Evolutionary conservation across 2,113 vertebrate species (phyloP).

Genomic region (Steatornis caripensis): DNA sequence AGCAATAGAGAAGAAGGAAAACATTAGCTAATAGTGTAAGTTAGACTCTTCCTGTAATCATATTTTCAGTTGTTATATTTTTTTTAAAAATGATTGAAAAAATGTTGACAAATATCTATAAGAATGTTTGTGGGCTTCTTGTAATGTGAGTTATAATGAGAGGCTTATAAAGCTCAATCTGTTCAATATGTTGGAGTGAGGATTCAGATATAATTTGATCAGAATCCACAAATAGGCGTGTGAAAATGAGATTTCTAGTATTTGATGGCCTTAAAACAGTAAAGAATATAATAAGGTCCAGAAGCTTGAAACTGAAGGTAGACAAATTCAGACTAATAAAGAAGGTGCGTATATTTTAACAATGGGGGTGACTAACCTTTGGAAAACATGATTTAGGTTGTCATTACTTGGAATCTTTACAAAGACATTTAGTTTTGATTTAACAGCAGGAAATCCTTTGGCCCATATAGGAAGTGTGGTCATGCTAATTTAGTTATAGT

Average conservation of each 20-base stretch:
- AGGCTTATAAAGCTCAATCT: neutral
- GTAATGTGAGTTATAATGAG: neutral
- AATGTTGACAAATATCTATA: neutral
- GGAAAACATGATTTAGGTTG: neutral
- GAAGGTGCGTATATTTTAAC: neutral
- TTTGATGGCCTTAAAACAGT: neutral
- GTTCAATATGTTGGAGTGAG: neutral
- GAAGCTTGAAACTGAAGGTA: neutral
- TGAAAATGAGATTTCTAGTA: slow-evolving; percentile 2
- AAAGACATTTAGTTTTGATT: slow-evolving; percentile 8
- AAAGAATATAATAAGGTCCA: neutral
- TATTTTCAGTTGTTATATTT: neutral
- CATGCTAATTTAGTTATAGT: neutral
- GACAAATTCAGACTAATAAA: neutral
- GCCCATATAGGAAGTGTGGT: neutral
- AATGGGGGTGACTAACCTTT: neutral
- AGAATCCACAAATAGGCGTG: neutral
- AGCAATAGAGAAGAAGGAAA: neutral
- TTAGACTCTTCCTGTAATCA: neutral
- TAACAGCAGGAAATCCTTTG: neutral
- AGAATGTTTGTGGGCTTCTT: neutral
- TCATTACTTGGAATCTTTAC: slow-evolving; percentile 14
- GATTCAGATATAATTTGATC: slow-evolving; percentile 19
- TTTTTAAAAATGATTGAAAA: neutral
- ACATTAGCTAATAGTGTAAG: neutral